Base-by-base conservation (phyloP, 1,140 invertebrate species). In the Nephotettix cincticeps region DNA sequence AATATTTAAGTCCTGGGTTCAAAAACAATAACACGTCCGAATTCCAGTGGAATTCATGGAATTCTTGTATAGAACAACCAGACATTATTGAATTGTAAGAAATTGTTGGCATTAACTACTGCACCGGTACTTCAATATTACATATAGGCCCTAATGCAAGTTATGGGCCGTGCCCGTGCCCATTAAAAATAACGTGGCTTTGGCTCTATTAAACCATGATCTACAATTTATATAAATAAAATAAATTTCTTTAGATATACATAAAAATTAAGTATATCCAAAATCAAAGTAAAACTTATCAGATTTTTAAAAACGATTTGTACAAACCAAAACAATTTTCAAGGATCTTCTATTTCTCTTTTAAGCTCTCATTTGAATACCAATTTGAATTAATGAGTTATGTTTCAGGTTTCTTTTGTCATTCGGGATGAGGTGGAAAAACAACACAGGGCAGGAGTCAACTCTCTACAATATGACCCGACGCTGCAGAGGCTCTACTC, bases 361-460 rank as follows among this genome's bases (percentile, higher is more conserved):
- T 13, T 43, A 28, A 23, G 19, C 28, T 66, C 45, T 11, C 13
- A 19, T 56, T 28, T 47, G 58, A 45, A 28, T 28, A 51, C 67
- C 17, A 17, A 61, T 28, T 40, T 45, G 23, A 27, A 68, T 45
- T 27, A 45, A 23, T 68, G n/a, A 40, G 23, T 47, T 43, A 28
- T 68, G 6, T 23, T 43, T 64, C 47, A 98, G 93, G 93, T 99
- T 61, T 99, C 97, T 67, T 98, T 97, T 89, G 96, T 99, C 63
- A 97, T 99, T 78, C 90, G 97, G 75, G 97, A 99, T 84, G 94
- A 98, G 80, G 90, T 95, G 75, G 98, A 99, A 83, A 88, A 90
- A 75, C 89, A 90, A 77, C 97, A 99, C 82, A 88, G 96, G 81
- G 96, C 96, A 77, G 97, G 97, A 69, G 91, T 99, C 19, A 99